These are phyloP conservation scores for Eilema sororculum DNA, from an alignment of 2,888 invertebrate species.

Conservation along the genomic window DNA sequence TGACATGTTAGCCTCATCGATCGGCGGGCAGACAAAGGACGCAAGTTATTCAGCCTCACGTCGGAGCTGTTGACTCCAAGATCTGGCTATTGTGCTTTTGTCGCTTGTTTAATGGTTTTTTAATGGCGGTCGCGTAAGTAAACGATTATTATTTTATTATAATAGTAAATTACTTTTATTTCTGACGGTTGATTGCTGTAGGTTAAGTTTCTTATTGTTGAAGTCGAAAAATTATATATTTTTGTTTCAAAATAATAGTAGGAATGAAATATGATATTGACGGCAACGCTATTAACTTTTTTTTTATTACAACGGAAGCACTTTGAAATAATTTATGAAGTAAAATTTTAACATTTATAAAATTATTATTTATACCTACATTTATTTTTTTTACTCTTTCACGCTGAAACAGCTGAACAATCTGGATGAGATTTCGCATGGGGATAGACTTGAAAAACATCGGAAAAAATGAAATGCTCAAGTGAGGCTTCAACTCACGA, in stretches of 20 bases:
- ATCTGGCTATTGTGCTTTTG: conserved; percentile 58
- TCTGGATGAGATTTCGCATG: no score
- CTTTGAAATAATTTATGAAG: background rate
- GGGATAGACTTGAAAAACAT: no score
- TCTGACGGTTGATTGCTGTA: conserved; percentile 45
- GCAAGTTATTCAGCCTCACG: conserved; percentile 68
- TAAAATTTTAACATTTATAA: background rate
- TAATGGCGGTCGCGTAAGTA: conserved; percentile 59
- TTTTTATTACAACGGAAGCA: background rate
- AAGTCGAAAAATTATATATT: conserved; percentile 4
- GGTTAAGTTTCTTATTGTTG: conserved; percentile 42
- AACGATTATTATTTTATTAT: conserved; percentile 63
- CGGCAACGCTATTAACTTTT: background rate
- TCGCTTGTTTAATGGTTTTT: conserved; percentile 54
- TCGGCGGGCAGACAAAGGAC: conserved; percentile 62
- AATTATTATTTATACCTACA: no score
- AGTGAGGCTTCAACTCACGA: no score
- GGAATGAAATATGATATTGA: background rate
- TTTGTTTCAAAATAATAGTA: conserved; percentile 17
- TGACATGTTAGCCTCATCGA: conserved; percentile 63
- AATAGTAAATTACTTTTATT: conserved; percentile 50
- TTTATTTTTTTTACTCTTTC: background rate
- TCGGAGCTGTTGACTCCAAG: conserved; percentile 47
- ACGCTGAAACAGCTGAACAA: background rate
- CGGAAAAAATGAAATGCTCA: no score